Base-by-base conservation (phyloP, 1,140 invertebrate genomes). In the Zaprionus africanus region DNA sequence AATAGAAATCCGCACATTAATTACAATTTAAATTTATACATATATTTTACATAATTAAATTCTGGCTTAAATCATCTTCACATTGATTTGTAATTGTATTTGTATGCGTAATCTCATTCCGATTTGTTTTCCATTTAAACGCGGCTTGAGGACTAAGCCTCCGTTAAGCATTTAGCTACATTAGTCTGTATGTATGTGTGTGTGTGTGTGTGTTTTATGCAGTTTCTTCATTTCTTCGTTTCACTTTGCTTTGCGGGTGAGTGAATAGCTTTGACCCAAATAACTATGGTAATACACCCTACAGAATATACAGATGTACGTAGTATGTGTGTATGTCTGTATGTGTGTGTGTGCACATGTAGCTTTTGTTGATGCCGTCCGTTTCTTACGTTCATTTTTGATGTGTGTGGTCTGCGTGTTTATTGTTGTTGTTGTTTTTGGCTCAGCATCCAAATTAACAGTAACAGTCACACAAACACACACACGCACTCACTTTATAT, bases 221-320 rank as follows among this genome's bases (percentile, higher is more conserved):
- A 86, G 76, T 87, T 87, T 74, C 84, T 83, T 88, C 74, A 79
- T 80, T 83, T 84, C 78, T 54, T 71, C 26, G 51, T 57, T 72
- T 72, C 54, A 57, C 41, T 66, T 66, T 66, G 54, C 64, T 66
- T 66, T 91, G 79, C 90, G 81, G 83, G 76, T 91, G 88, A 91
- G 79, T 91, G 90, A 91, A 90, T 91, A 91, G 90, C 90, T 91
- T 91, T 91, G 90, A 91, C 90, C 90, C 85, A 91, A 91, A 91
- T 90, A 92, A 90, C 74, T 68, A 81, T 76, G 82, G 84, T 87
- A 88, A 87, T 88, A 84, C 77, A 79, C 83, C 74, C 81, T 73
- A 77, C 63, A 77, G 63, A 79, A 72, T 24, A 51, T 51, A 34
- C 31, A 34, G 9, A 46, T 46, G 41, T 46, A 46, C 41, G 41